Base-by-base conservation (phyloP, 2,113 vertebrate genomes). In the Seriola aureovittata region DNA sequence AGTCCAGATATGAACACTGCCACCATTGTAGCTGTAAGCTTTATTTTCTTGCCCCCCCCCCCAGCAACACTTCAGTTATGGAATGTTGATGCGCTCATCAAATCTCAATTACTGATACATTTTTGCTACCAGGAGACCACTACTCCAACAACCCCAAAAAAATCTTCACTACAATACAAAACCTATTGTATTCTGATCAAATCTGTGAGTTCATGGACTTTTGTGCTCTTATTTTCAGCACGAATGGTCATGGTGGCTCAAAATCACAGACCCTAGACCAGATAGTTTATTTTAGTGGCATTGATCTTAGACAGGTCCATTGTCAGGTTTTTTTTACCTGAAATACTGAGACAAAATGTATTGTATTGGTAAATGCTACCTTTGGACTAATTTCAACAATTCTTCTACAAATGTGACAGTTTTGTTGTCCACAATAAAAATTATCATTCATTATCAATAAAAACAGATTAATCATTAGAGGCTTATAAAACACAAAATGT, bases 1-100 rank as follows among this genome's bases (percentile, higher is more conserved):
- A 88, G 73, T 84, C 88, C 79, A 84, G 59, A 88, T 81, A 82
- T 55, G 46, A 85, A 85, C 82, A 85, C 75, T 60, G 78, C 81
- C 80, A 82, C 70, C 55, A 81, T 71, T 85, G 62, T 86, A 75
- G 71, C 63, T 72, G 50, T 57, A 70, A 71, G 85, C 80, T 79
- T 80, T 59, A 79, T 89, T 85, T 87, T 75, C 12, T 34, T 71
- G 38, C 23, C 75, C 25, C 63, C 65, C 13, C 55, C 32, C 29
- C 14, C 57, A 75, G 71, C 59, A 77, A 57, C 68, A 48, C 40
- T 38, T 52, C 21, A 50, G 65, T 71, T 73, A 21, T 58, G 75
- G 55, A 88, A 91, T 85, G 57, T 17, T 62, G 66, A 75, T 52
- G 59, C 75, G 21, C 55, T 48, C 44, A 36, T 71, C n/a, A 62